A percentile compares a stretch with the other conserved stretches of the same genome.
Conservation (phyloP, 2,797 vertebrate species). For the Prionace glauca region DNA sequence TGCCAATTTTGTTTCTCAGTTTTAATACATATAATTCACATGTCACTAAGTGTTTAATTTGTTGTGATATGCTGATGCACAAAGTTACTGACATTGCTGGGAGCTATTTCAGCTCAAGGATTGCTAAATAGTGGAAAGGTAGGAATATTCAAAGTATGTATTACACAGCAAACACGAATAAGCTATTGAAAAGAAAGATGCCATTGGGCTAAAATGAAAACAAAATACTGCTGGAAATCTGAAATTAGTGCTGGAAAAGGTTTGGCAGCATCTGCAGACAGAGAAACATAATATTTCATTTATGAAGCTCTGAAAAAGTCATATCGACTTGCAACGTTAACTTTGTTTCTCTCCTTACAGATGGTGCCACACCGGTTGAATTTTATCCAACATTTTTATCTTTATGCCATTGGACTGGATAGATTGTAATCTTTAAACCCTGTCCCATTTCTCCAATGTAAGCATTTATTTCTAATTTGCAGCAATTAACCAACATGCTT, state of each 20-base stretch:
- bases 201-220: no score
- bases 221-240: no score
- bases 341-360: no score
- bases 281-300: no score
- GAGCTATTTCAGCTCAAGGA: neutral
- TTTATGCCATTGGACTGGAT: neutral
- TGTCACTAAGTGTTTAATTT: neutral
- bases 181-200: neutral
- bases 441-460: neutral
- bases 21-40: neutral
- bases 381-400: no score
- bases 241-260: no score
- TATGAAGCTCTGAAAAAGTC: no score
- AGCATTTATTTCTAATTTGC: neutral
- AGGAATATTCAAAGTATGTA: neutral
- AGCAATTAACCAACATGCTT: neutral
- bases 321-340: no score
- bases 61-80: neutral
- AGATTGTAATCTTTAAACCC: neutral
- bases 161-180: neutral
- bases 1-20: neutral
- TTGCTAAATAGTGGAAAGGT: neutral
- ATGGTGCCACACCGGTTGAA: no score
- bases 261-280: no score
- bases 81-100: neutral